These are phyloP conservation scores for Nomada goodeniana DNA, from an alignment of 2,888 invertebrate species.

Conservation along the genomic window DNA sequence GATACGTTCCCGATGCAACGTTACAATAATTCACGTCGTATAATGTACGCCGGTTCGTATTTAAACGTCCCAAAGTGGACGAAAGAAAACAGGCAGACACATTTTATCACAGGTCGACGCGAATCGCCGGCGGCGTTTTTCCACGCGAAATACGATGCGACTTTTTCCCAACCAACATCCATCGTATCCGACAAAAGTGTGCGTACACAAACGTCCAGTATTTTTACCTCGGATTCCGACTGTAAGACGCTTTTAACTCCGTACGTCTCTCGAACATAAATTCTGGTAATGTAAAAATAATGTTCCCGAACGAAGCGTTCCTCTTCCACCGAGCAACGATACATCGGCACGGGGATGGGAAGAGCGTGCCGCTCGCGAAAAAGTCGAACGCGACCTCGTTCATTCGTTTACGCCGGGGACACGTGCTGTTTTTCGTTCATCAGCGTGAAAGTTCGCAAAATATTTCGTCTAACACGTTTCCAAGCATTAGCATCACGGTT, in stretches of 20 bases:
- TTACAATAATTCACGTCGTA: not conserved
- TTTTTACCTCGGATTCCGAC: constrained; percentile 17
- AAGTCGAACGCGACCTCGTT: constrained; percentile 1
- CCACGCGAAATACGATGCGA: not conserved
- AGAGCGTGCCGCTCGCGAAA: constrained; percentile 6
- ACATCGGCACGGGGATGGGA: constrained; percentile 7
- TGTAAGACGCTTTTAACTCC: constrained; percentile 39
- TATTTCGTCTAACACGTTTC: not conserved
- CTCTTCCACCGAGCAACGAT: constrained; percentile 29
- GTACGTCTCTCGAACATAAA: constrained; percentile 32
- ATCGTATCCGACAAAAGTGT: not conserved
- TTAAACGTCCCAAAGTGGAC: not conserved
- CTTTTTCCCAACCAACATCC: constrained; percentile 21
- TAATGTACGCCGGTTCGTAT: not conserved
- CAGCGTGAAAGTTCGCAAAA: not conserved
- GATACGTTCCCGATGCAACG: too few species aligned
- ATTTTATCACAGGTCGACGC: constrained; percentile 36
- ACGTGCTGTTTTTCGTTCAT: not conserved
- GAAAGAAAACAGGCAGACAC: constrained; percentile 12
- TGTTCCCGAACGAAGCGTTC: constrained; percentile 46
- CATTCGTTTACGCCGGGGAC: not conserved
- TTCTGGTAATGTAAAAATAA: constrained; percentile 55
- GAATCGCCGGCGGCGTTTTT: constrained; percentile 33
- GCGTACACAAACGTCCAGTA: constrained; percentile 26
- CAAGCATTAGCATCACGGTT: not conserved